phyloP scores from a whole-genome alignment of 2,888 invertebrate genomes.

The Cephus sareptanus region DNA sequence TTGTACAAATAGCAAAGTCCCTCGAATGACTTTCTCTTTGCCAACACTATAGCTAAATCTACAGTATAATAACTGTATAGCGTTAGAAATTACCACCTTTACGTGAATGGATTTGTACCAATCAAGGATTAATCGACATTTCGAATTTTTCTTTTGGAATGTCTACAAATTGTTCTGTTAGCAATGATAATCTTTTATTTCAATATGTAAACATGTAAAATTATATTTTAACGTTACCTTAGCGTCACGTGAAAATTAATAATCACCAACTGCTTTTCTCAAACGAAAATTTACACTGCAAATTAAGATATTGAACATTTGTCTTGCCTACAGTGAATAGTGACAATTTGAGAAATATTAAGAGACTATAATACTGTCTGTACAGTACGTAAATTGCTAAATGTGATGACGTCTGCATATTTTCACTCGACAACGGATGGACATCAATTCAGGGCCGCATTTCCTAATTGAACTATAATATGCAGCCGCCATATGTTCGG shows the following conservation, averaged over 20 bases:
- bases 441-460: not conserved
- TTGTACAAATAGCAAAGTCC: not conserved
- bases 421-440: not conserved
- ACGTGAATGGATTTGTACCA: not conserved
- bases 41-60: not conserved
- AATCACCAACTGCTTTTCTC: not conserved
- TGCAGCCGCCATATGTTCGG: not conserved
- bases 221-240: not conserved
- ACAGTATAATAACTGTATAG: not conserved
- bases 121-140: not conserved
- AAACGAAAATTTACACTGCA: not conserved
- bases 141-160: not conserved
- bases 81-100: not conserved
- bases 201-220: not conserved
- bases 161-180: not conserved
- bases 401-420: not conserved
- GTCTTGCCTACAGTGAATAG: not conserved
- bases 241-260: not conserved
- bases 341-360: not conserved
- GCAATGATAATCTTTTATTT: not conserved
- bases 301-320: not conserved
- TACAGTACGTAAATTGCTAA: not conserved
- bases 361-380: not conserved
- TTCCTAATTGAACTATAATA: not conserved
- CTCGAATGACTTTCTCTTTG: not conserved